Base-by-base conservation (phyloP, 2,113 vertebrate species). In the Copsychus sechellarum region DNA sequence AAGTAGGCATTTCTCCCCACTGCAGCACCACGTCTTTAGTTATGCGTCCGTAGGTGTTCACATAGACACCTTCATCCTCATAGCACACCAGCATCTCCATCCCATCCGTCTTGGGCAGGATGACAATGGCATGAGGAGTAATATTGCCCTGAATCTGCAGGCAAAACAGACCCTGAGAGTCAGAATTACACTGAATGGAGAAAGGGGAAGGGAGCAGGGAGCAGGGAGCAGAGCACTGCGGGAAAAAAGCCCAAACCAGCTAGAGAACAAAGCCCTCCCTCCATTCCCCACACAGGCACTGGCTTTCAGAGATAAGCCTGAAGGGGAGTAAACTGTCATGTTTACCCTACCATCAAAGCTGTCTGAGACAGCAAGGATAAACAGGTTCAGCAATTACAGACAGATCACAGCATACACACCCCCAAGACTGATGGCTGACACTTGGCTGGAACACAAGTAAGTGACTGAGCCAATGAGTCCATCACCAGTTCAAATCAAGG, bases 71-170 rank as follows among this genome's bases (percentile, higher is more conserved):
- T 93, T 99, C 99, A 84, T 99, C 99, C 98, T 99, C 99, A 93
- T 99, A 99, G 97, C 99, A 99, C 97, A 99, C 99, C 72, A 99
- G 98, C 99, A 99, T 99, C 98, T 99, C 99, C 99, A 99, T 99
- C 92, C 99, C 99, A 71, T 99, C 99, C 45, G 99, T 99, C 98
- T 99, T 99, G 95, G 99, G 99, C 97, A 99, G 98, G 97, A 99
- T 99, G 98, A 99, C 99, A 94, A 99, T 99, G 98, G 99, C 99
- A 70, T 99, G 99, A 93, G 99, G 99, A 96, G 99, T 99, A 97
- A 99, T 99, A 98, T 98, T 99, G 98, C 99, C 99, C 98, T 99
- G 99, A 98, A 99, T 99, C 99, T 99, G 98, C 93, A 74, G 82
- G 93, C 11, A 36, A 90, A 92, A 97, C 34, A 97, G 23, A 74